Evolutionary conservation across 2,888 invertebrate genomes (phyloP), one percentile per base, ranked within the genome.

Genomic region (Leptinotarsa tumamoca): DNA sequence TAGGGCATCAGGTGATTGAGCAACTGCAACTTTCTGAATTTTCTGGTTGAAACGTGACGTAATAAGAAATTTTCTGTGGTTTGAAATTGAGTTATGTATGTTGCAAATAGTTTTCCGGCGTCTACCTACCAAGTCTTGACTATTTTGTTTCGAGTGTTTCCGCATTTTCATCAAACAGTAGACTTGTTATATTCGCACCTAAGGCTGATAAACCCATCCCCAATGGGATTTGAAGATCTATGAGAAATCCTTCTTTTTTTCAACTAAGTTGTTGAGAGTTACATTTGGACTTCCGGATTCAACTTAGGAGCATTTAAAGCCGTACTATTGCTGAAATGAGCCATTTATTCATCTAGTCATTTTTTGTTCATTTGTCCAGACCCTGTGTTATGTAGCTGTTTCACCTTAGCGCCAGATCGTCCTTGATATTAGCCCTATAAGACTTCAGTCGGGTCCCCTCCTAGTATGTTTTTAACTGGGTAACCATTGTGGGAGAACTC

Each of bases 111-210:
- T 66, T 66, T 27, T 23, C 3, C 66, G 7, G 43, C 66, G 14
- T 66, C 66, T 23, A 66, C 66, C 27, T 23, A 66, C 66, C 27
- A 66, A 66, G 33, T 66, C 27, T 17, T 51, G 17, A 51, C 14
- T 15, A 51, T 33, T 17, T 51, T 51, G 51, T 15, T 17, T 51
- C 4, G 17, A 51, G 5, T 51, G 51, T 0, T 17, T 51, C 4
- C 14, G 17, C 51, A 17, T 51, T 17, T 17, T 51, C 15, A 51
- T 51, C 51, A 51, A 4, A 17, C 2, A 51, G 14, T 17, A 15
- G 17, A 51, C 15, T 51, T 14, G 51, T 51, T 17, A 51, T 17
- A 51, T 1, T 17, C 15, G 51, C 17, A 51, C 51, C 4, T 14
- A 51, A 17, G 17, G 51, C 51, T 51, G 51, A 51, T 51, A 17